A percentile compares a stretch with the other conserved stretches of the same genome.
These are phyloP conservation scores for Parasteatoda tepidariorum DNA, from an alignment of 1,140 invertebrate genomes.

Conservation along the genomic window DNA sequence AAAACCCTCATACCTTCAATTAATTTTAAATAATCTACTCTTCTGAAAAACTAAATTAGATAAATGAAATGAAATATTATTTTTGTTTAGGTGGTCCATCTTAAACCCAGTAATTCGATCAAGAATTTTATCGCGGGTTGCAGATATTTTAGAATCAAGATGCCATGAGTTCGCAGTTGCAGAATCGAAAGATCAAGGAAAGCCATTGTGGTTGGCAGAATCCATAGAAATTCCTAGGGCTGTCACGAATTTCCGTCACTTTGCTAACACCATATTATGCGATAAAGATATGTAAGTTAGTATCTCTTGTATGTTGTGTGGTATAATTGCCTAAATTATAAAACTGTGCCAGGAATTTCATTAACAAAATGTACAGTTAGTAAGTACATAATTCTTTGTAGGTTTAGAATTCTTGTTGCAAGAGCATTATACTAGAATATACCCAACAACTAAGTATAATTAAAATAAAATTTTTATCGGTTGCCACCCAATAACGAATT, in stretches of 20 bases:
- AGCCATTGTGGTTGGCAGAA: conserved; percentile 72
- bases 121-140: conserved; percentile 69
- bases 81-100: conserved; percentile 67
- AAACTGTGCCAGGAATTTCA: neutral
- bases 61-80: too few relatives aligned
- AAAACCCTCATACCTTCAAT: too few relatives aligned
- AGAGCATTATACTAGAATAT: too few relatives aligned
- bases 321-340: neutral
- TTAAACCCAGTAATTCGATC: conserved; percentile 65
- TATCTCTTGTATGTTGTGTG: neutral
- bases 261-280: conserved; percentile 71
- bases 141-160: conserved; percentile 72
- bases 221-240: conserved; percentile 74
- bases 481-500: too few relatives aligned
- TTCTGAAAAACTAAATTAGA: too few relatives aligned
- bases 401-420: too few relatives aligned
- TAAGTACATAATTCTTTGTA: too few relatives aligned
- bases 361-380: too few relatives aligned
- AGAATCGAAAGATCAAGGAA: conserved; percentile 75
- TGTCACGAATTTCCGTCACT: conserved; percentile 73
- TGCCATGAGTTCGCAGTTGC: conserved; percentile 72
- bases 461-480: too few relatives aligned
- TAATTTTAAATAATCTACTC: too few relatives aligned
- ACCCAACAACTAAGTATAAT: too few relatives aligned
- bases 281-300: conserved; percentile 68